Evolutionary conservation across 1,140 invertebrate genomes (phyloP).

Genomic region (Apocrypta bakeri): DNA sequence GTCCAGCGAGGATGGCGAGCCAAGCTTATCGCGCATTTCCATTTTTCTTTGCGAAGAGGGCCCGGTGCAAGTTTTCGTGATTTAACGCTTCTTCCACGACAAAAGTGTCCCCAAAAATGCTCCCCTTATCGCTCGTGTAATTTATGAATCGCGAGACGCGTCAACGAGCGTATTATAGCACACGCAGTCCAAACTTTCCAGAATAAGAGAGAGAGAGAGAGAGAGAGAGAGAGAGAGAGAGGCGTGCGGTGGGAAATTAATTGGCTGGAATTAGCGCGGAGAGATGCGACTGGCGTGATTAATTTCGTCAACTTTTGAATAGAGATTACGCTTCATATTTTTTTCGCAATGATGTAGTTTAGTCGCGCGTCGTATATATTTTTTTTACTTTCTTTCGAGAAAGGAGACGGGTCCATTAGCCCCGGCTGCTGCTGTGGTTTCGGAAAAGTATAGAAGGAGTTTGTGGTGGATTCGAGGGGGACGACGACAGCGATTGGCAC

Average conservation of each 20-base stretch:
- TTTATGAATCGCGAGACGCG: conserved; percentile 43
- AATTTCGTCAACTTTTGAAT: conserved; percentile 40
- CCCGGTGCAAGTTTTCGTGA: conserved; percentile 26
- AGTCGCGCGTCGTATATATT: neutral
- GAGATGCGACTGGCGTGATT: conserved; percentile 49
- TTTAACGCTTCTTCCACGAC: conserved; percentile 13
- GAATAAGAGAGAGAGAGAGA: neutral
- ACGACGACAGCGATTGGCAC: neutral
- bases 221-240: conserved; percentile 26
- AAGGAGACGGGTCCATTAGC: conserved; percentile 45
- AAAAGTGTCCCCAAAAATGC: conserved; percentile 22
- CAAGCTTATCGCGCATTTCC: conserved; percentile 28
- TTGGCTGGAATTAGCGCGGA: conserved; percentile 43
- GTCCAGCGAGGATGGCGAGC: neutral
- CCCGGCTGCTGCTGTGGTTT: conserved; percentile 25
- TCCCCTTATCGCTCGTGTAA: conserved; percentile 25
- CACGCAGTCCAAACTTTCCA: neutral
- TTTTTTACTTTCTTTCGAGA: neutral
- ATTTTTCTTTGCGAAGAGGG: conserved; percentile 25
- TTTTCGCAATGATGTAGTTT: neutral
- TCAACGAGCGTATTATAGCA: neutral
- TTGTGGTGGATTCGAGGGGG: neutral
- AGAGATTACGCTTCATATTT: neutral
- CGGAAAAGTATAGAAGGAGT: conserved; percentile 12
- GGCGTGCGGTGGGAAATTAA: conserved; percentile 44